Percentiles rank a stretch among this genome's conserved stretches.
These are phyloP conservation scores for Notodromas monacha DNA, from an alignment of 2,888 invertebrate genomes.

Conservation along the genomic window DNA sequence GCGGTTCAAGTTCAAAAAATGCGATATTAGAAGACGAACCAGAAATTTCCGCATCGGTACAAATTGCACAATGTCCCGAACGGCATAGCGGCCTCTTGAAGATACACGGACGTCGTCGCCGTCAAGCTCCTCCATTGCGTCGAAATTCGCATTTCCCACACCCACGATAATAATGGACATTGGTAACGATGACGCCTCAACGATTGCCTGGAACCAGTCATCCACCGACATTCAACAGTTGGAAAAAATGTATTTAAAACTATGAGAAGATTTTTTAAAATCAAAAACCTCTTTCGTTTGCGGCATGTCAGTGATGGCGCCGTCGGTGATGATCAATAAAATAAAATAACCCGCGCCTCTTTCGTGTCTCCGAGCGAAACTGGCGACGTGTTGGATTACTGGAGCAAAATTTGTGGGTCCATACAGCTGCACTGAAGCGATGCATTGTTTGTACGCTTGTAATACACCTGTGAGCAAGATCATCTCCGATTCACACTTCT, in stretches of 20 bases:
- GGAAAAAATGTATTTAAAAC: conserved; percentile 2
- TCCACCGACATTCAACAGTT: conserved; percentile 6
- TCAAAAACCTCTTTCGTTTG: conserved; percentile 13
- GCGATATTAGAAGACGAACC: no score
- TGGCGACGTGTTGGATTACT: conserved; percentile 17
- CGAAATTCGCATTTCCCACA: conserved; percentile 1
- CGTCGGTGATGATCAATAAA: conserved; percentile 8
- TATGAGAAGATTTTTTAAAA: conserved; percentile 5
- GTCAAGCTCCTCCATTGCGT: background rate
- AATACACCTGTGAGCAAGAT: conserved; percentile 19
- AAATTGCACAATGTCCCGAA: background rate
- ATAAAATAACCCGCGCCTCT: conserved; percentile 11
- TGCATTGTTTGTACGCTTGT: conserved; percentile 15
- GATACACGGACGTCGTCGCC: background rate
- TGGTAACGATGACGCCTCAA: background rate
- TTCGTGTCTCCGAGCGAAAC: conserved; percentile 11
- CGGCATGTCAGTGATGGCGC: conserved; percentile 7
- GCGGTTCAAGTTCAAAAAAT: no score
- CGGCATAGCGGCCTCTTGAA: background rate
- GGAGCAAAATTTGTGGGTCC: conserved; percentile 21
- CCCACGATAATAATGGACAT: conserved; percentile 1
- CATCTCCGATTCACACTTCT: no score
- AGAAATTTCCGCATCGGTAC: conserved; percentile 16
- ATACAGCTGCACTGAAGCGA: conserved; percentile 16
- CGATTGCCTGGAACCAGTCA: conserved; percentile 11